These are phyloP conservation scores for Craniophora ligustri DNA, from an alignment of 2,888 invertebrate genomes.

Conservation along the genomic window DNA sequence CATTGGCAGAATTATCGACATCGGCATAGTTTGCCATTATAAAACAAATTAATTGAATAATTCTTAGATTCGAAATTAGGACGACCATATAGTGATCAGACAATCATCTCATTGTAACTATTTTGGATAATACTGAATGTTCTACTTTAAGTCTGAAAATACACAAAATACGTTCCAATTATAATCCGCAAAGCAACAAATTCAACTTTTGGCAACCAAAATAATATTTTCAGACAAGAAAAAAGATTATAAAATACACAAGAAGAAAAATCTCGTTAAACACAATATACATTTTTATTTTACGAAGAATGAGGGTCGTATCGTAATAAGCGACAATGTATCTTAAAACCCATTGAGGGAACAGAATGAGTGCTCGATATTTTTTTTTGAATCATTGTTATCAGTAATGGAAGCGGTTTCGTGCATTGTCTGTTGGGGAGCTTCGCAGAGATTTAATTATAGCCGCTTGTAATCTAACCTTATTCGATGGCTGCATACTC, in stretches of 20 bases:
- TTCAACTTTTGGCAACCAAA: background rate
- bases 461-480: conserved; percentile 41
- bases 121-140: too few relatives aligned
- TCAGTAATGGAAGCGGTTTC: conserved; percentile 57
- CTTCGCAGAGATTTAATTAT: conserved; percentile 68
- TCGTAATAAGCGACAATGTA: conserved; percentile 23
- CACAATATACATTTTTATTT: conserved; percentile 13
- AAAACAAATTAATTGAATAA: too few relatives aligned
- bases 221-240: background rate
- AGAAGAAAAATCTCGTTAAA: conserved; percentile 6
- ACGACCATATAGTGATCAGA: too few relatives aligned
- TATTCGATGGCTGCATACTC: conserved; percentile 13
- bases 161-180: background rate
- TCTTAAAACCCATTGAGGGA: conserved; percentile 8
- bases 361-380: conserved; percentile 42
- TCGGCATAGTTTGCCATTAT: too few relatives aligned
- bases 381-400: conserved; percentile 57
- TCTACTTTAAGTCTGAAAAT: too few relatives aligned
- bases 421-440: conserved; percentile 51
- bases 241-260: background rate
- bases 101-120: too few relatives aligned
- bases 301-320: conserved; percentile 8
- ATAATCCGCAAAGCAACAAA: background rate
- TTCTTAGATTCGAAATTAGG: too few relatives aligned
- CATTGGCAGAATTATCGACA: too few relatives aligned